These are phyloP conservation scores for Sphaerophoria taeniata DNA, from an alignment of 2,888 invertebrate genomes.

Conservation along the genomic window DNA sequence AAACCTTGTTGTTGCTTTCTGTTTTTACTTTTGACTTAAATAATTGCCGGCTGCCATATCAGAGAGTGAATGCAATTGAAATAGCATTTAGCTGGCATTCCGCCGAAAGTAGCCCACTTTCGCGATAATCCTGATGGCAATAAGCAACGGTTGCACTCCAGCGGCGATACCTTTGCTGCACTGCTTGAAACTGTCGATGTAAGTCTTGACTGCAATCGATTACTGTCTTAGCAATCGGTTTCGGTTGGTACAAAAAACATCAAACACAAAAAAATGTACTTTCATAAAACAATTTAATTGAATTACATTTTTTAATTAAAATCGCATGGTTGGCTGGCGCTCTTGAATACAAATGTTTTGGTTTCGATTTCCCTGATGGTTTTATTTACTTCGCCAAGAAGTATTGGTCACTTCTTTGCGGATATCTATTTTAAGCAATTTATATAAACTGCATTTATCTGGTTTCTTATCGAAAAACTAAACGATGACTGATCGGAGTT, in stretches of 20 bases:
- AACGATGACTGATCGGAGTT: too few relatives aligned
- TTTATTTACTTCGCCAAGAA: background rate
- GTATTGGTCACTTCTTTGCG: too few relatives aligned
- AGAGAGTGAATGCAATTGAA: constrained; percentile 29
- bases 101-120: constrained; percentile 65
- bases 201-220: constrained; percentile 30
- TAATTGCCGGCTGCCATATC: constrained; percentile 16
- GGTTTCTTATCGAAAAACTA: too few relatives aligned
- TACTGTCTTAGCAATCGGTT: background rate
- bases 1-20: constrained; percentile 13
- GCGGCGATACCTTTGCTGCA: background rate
- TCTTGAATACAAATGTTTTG: constrained; percentile 10
- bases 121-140: constrained; percentile 30
- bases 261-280: constrained; percentile 7
- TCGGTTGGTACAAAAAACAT: constrained; percentile 2
- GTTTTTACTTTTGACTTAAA: constrained; percentile 18
- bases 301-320: constrained; percentile 44
- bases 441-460: too few relatives aligned
- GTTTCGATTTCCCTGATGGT: background rate
- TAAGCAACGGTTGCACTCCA: constrained; percentile 10
- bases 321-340: constrained; percentile 15
- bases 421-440: too few relatives aligned
- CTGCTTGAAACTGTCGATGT: constrained; percentile 33
- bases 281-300: constrained; percentile 40
- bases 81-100: constrained; percentile 4